A percentile compares a stretch with the other conserved stretches of the same genome.
Conservation (phyloP, 2,113 vertebrate genomes). For the Todiramphus chloris region DNA sequence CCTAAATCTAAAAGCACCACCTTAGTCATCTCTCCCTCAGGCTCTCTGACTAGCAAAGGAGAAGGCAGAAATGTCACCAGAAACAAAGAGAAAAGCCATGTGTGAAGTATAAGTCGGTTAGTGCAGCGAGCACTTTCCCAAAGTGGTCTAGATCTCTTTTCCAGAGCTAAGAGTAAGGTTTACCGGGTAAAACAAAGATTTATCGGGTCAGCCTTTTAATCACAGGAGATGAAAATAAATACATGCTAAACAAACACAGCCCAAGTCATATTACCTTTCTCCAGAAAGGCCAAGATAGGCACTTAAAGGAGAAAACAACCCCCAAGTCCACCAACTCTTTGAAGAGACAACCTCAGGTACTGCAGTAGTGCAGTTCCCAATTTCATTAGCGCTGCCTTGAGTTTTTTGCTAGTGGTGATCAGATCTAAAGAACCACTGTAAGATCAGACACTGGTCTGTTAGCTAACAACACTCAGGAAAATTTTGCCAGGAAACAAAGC, state of each 20-base stretch:
- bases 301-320: not conserved
- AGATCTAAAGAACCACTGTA: not conserved
- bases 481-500: not conserved
- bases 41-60: not conserved
- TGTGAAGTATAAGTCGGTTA: not conserved
- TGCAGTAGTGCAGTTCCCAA: rapidly evolving
- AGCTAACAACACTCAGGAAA: not conserved
- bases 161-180: not conserved
- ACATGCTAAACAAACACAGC: not conserved
- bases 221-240: not conserved
- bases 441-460: not conserved
- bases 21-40: not conserved
- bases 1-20: not conserved
- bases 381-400: not conserved
- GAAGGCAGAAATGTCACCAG: not conserved
- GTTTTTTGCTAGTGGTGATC: not conserved
- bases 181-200: not conserved
- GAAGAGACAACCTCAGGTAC: not conserved
- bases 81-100: not conserved
- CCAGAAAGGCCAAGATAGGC: not conserved
- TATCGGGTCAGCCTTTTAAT: not conserved
- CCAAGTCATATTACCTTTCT: not conserved
- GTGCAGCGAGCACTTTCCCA: not conserved
- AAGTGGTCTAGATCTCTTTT: not conserved
- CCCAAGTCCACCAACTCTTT: not conserved